phyloP scores from a whole-genome alignment of 1,140 invertebrate species.

The Calephelis virginiensis region DNA sequence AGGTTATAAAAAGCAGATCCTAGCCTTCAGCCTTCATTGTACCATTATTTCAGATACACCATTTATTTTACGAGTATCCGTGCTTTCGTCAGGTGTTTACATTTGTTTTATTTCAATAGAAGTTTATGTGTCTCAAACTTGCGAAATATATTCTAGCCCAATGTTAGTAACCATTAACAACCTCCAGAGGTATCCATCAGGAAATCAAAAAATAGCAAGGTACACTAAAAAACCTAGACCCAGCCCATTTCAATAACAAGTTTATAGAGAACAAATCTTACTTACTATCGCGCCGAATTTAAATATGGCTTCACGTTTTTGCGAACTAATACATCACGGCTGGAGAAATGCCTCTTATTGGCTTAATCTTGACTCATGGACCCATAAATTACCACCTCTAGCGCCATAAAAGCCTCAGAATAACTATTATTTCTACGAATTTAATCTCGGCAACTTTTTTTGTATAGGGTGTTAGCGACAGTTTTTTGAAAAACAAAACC shows the following conservation, averaged over 20 bases:
- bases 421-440: not conserved
- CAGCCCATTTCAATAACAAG: not conserved
- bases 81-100: too few relatives aligned
- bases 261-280: conserved; percentile 8
- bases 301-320: not conserved
- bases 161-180: too few relatives aligned
- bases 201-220: too few relatives aligned
- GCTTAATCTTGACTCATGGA: conserved; percentile 10
- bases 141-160: too few relatives aligned
- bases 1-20: too few relatives aligned
- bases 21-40: too few relatives aligned
- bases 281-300: conserved; percentile 2
- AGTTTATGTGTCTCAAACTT: too few relatives aligned
- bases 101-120: too few relatives aligned
- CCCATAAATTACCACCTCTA: not conserved
- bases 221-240: not conserved
- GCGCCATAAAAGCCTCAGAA: not conserved
- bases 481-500: too few relatives aligned
- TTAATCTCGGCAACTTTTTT: not conserved
- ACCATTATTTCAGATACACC: too few relatives aligned
- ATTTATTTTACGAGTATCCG: too few relatives aligned
- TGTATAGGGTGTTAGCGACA: not conserved
- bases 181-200: too few relatives aligned
- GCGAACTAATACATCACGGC: not conserved
- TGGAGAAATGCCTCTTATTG: not conserved